Conservation (phyloP, 2,113 vertebrate species). For the Eubucco bourcierii region DNA sequence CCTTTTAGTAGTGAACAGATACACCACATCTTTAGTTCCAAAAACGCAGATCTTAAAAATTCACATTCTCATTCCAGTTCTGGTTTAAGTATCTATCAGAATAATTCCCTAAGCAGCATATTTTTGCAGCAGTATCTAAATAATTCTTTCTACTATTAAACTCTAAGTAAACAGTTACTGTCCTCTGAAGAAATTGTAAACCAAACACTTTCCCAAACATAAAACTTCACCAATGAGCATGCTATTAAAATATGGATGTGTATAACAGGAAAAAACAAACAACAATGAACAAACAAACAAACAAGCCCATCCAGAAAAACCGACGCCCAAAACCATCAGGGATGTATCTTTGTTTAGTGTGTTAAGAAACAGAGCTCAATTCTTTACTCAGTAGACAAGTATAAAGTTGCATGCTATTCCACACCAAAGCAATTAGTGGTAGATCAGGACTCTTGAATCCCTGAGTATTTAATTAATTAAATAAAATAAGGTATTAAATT, state of each 20-base stretch:
- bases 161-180: background rate
- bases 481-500: background rate
- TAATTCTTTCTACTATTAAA: background rate
- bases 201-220: background rate
- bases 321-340: too few relatives aligned
- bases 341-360: too few relatives aligned
- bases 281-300: too few relatives aligned
- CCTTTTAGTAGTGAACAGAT: background rate
- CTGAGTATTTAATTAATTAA: background rate
- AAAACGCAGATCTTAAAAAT: background rate
- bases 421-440: background rate
- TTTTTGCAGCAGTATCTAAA: background rate
- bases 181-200: background rate
- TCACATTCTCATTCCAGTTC: background rate
- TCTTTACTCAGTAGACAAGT: background rate
- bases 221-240: background rate
- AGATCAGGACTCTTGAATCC: background rate
- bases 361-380: background rate
- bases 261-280: too few relatives aligned
- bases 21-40: rapidly evolving
- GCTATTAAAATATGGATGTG: background rate
- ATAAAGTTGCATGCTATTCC: background rate
- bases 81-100: background rate
- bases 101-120: background rate
- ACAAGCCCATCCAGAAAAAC: too few relatives aligned